Evolutionary conservation across 2,797 vertebrate species (phyloP), one percentile per base, ranked within the genome.

Genomic region (Craterocephalus amniculus): DNA sequence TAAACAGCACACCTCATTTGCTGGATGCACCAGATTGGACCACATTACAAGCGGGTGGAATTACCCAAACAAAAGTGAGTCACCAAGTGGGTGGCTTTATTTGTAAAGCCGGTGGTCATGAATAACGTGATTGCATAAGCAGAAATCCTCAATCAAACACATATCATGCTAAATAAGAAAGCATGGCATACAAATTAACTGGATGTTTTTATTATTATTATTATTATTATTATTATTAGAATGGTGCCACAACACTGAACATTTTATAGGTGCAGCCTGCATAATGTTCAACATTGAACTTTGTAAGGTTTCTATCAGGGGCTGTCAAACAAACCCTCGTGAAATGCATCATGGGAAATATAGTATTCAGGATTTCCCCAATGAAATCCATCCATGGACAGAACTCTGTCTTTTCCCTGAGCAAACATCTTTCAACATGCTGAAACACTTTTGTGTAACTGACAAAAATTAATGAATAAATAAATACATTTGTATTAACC

Each of bases 21-120:
- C 22, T 72, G 63, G 35, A 22, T 61, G 29, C 64, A 38, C 52
- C 38, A 31, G 58, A 32, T 14, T 18, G 29, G 55, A 59, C 61
- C 27, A 55, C n/a, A 49, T 55, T 58, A 49, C 22, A 73, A 56
- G 85, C 86, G 83, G 86, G 84, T 75, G 89, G 84, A 86, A 79
- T 76, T 72, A 70, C 76, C 54, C 71, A 4, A 70, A 69, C 38
- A 59, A 26, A 3, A 52, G 26, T 87, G 84, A 91, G 45, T 88
- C 83, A 89, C 35, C n/a, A 34, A 48, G 84, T 82, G 73, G 72
- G 76, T 54, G 73, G 70, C 27, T 67, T 62, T 38, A 48, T 74
- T 16, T 74, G 20, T 40, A 31, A 81, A 62, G 14, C n/a, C 35
- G n/a, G n/a, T 6, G 9, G n/a, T 58, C 24, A 58, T n/a, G 6